Conservation (phyloP, 2,797 vertebrate species). For the Sebastes minor region DNA sequence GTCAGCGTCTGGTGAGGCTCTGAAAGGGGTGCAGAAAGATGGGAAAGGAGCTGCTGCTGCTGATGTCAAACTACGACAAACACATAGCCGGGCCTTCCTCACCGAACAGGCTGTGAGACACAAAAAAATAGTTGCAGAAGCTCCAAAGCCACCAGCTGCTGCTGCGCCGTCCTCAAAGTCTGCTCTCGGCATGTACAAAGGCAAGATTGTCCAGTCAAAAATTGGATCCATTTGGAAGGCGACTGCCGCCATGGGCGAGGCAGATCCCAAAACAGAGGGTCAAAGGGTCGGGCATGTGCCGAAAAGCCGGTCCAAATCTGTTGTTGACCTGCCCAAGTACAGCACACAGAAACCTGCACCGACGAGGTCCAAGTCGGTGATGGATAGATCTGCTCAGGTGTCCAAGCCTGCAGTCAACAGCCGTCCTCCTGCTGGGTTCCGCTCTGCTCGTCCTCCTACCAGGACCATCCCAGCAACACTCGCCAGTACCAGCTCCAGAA, state of each 20-base stretch:
- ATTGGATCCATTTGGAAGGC: conserved; percentile 91
- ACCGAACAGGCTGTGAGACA: conserved; percentile 75
- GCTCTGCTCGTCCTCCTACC: conserved; percentile 23
- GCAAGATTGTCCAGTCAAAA: conserved; percentile 91
- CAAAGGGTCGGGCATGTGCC: conserved; percentile 13
- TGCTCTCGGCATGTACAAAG: conserved; percentile 88
- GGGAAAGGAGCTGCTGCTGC: conserved; percentile 2
- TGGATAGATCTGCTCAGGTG: conserved; percentile 22
- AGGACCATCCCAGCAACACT: conserved; percentile 30
- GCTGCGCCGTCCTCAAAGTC: conserved; percentile 68
- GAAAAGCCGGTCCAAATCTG: conserved; percentile 56
- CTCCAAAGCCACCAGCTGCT: conserved; percentile 64
- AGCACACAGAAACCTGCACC: conserved; percentile 23
- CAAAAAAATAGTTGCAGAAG: conserved; percentile 71
- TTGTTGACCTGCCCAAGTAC: conserved; percentile 17
- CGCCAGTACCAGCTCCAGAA: conserved; percentile 32
- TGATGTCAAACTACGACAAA: conserved; percentile 60
- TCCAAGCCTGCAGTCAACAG: conserved; percentile 26
- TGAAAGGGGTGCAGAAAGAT: conserved; percentile 51
- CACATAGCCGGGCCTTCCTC: conserved; percentile 79
- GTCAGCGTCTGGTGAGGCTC: not conserved
- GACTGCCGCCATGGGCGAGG: conserved; percentile 20
- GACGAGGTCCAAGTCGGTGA: conserved; percentile 52
- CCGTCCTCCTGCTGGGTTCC: conserved; percentile 12
- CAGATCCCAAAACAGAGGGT: conserved; percentile 32